Evolutionary conservation across 2,888 invertebrate genomes (phyloP), one percentile per base, ranked within the genome.

Genomic region (Rhimphoctona megacephalus): DNA sequence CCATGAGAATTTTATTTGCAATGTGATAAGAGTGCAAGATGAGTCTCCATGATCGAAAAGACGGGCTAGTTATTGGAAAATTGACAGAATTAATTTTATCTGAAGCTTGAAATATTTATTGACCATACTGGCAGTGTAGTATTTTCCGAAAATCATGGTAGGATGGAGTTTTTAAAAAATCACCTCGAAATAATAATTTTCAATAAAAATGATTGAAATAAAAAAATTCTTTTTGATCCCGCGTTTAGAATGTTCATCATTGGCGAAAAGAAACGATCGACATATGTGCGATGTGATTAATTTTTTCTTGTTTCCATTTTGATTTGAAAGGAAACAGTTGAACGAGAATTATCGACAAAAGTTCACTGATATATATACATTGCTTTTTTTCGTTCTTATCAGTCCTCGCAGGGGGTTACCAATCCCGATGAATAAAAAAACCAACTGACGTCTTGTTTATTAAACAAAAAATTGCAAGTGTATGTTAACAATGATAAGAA

Each of bases 401-500:
- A 70, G 25, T 77, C 70, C 36, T 76, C 70, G 77, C 70, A 33
- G 83, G 70, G 70, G 77, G 70, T 70, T 30, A 19, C 43, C 33
- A 36, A 54, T 46, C 66, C 1, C 33, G 36, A 43, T n/a, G 39
- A 52, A 66, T 19, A 54, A 54, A 69, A 76, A n/a, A 57, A 69
- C 4, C 14, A 25, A 61, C 43, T 33, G 46, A 46, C 33, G 33
- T 19, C 57, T 57, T 70, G 61, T 82, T 82, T 64, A 43, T 77
- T 70, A 61, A 69, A 77, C 14, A 64, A 70, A 73, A 83, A 83
- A 43, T 39, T 36, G 33, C 64, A n/a, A 25, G 33, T 49, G 22
- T 64, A 30, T 39, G 64, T 72, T 61, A 67, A 33, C 30, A 43
- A 77, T 61, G 83, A 77, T 78, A 83, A 70, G n/a, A 70, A 61